These are phyloP conservation scores for Fopius arisanus DNA, from an alignment of 1,140 invertebrate genomes.

Conservation along the genomic window DNA sequence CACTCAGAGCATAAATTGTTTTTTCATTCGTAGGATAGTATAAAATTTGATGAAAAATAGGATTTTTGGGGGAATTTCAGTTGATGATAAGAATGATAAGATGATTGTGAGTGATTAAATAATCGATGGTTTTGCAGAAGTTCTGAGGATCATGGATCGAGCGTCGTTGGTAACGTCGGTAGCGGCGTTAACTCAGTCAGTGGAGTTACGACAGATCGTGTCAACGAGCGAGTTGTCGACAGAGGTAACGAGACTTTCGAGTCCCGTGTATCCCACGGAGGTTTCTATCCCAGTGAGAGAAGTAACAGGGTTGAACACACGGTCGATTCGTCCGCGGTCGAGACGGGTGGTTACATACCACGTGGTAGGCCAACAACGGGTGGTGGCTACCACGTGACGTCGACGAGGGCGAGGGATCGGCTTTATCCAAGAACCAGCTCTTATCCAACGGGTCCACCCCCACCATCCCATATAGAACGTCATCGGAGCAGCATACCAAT, in stretches of 20 bases:
- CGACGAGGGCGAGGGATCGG: constrained; percentile 61
- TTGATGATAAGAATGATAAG: too few species aligned
- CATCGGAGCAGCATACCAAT: constrained; percentile 51
- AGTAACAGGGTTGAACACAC: constrained; percentile 52
- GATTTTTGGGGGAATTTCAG: too few species aligned
- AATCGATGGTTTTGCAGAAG: constrained; percentile 54
- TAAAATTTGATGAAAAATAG: too few species aligned
- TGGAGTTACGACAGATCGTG: constrained; percentile 30
- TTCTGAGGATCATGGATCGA: constrained; percentile 58
- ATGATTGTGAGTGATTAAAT: too few species aligned
- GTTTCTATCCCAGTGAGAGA: constrained; percentile 55
- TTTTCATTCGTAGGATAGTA: too few species aligned
- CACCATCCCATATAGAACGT: constrained; percentile 60
- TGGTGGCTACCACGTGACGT: constrained; percentile 61
- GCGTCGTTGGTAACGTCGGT: constrained; percentile 35
- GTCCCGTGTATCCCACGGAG: constrained; percentile 56
- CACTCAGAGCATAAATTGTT: too few species aligned
- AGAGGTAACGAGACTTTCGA: constrained; percentile 51
- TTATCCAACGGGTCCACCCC: constrained; percentile 56
- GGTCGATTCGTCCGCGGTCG: constrained; percentile 53
- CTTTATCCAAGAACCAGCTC: constrained; percentile 56
- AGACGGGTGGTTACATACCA: constrained; percentile 54
- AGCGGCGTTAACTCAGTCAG: constrained; percentile 41
- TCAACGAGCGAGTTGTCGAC: constrained; percentile 44
- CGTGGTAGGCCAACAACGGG: constrained; percentile 52